Evolutionary conservation across 2,113 vertebrate genomes (phyloP).

Genomic region (Dipodomys ordii): DNA sequence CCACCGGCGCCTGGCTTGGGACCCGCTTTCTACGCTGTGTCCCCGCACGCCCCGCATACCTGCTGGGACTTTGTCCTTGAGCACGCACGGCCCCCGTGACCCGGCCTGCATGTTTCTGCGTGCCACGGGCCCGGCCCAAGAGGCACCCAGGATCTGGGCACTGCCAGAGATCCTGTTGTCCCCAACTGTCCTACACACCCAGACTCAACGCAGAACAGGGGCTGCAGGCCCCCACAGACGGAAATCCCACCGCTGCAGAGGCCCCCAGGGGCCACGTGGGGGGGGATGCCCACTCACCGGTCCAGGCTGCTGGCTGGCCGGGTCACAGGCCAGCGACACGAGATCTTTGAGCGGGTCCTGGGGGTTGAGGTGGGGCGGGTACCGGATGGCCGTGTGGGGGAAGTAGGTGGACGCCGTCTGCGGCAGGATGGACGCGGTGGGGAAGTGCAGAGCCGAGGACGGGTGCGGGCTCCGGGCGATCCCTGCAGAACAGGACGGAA

Average conservation of each 20-base stretch:
- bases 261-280: too few species aligned
- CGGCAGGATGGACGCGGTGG: slow-evolving; percentile 92
- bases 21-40: background rate
- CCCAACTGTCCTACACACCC: too few species aligned
- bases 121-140: too few species aligned
- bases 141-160: too few species aligned
- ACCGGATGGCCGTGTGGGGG: slow-evolving; percentile 96
- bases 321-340: slow-evolving; percentile 97
- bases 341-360: slow-evolving; percentile 98
- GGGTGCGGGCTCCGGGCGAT: slow-evolving; percentile 95
- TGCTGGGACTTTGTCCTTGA: background rate
- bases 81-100: background rate
- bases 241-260: too few species aligned
- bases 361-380: slow-evolving; percentile 96
- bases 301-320: slow-evolving; percentile 94
- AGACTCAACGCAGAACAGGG: too few species aligned
- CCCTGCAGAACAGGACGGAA: slow-evolving; percentile 83
- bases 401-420: slow-evolving; percentile 95
- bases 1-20: too few species aligned
- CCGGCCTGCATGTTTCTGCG: background rate
- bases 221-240: too few species aligned
- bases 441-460: slow-evolving; percentile 96
- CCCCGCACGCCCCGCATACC: too few species aligned
- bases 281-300: slow-evolving; percentile 90
- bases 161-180: too few species aligned